Percentiles rank a stretch among this genome's conserved stretches.
These are phyloP conservation scores for Empidonax alnorum DNA, from an alignment of 2,113 vertebrate genomes.

Conservation along the genomic window DNA sequence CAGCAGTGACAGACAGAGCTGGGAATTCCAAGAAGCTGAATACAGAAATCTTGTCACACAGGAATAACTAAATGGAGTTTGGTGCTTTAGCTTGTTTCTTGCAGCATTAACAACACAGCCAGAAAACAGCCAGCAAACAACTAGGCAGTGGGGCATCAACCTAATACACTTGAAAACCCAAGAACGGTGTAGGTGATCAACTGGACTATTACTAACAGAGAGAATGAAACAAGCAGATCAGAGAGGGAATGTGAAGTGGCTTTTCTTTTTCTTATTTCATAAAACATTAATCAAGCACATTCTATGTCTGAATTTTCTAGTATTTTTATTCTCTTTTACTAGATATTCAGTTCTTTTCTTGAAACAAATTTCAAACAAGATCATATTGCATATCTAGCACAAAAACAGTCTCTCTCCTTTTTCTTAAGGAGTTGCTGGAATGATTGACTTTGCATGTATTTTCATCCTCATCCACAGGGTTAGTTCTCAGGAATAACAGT, in stretches of 20 bases:
- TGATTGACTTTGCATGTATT: neutral
- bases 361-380: neutral
- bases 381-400: neutral
- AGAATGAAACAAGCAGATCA: neutral
- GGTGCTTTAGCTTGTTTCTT: neutral
- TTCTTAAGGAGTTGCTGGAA: neutral
- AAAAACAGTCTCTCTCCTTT: neutral
- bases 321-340: neutral
- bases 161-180: neutral
- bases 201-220: neutral
- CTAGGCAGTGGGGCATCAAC: neutral
- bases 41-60: neutral
- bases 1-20: neutral
- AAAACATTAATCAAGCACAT: neutral
- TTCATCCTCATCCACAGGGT: neutral
- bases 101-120: accelerated
- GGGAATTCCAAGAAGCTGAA: neutral
- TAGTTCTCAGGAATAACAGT: neutral
- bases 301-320: neutral
- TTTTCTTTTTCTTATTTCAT: neutral
- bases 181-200: neutral
- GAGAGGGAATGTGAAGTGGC: neutral
- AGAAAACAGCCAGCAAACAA: neutral
- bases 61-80: neutral
- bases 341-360: neutral